These are phyloP conservation scores for Argyrosomus japonicus DNA, from an alignment of 2,113 vertebrate genomes.

Conservation along the genomic window DNA sequence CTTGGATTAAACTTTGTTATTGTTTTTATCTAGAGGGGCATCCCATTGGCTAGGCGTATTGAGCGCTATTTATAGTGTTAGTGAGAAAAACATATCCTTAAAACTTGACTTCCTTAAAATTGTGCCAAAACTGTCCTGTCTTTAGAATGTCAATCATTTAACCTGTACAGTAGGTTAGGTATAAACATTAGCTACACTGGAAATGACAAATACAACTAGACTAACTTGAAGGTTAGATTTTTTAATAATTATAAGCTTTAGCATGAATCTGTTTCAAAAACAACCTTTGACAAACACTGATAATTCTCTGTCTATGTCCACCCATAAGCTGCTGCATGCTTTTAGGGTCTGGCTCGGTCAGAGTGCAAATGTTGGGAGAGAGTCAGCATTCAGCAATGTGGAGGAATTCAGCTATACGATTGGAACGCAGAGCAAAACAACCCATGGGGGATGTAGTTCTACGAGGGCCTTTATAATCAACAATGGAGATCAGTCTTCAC, in stretches of 20 bases:
- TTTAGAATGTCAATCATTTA: not conserved
- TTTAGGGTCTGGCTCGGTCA: slow-evolving; percentile 18
- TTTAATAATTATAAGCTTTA: not conserved
- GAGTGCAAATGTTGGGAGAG: slow-evolving; percentile 46
- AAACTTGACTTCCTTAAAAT: not conserved
- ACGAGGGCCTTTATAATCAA: slow-evolving; percentile 70
- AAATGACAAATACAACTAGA: not conserved
- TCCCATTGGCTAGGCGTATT: not conserved
- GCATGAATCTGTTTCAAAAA: slow-evolving; percentile 7
- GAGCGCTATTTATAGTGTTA: not conserved
- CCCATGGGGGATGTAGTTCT: slow-evolving; percentile 77
- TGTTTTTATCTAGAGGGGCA: not conserved
- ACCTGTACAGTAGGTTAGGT: not conserved
- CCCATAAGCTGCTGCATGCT: slow-evolving; percentile 38
- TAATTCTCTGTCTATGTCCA: slow-evolving; percentile 8
- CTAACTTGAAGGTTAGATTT: not conserved
- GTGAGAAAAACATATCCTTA: not conserved
- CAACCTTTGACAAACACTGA: slow-evolving; percentile 11
- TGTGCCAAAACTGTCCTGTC: not conserved
- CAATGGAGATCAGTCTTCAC: slow-evolving; percentile 77
- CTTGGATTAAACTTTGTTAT: not conserved
- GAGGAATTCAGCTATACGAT: slow-evolving; percentile 73
- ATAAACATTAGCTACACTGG: slow-evolving; percentile 1
- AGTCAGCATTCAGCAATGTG: slow-evolving; percentile 67
- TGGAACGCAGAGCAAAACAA: slow-evolving; percentile 57